Evolutionary conservation across 2,797 vertebrate genomes (phyloP).

Genomic region (Anguilla megastoma): DNA sequence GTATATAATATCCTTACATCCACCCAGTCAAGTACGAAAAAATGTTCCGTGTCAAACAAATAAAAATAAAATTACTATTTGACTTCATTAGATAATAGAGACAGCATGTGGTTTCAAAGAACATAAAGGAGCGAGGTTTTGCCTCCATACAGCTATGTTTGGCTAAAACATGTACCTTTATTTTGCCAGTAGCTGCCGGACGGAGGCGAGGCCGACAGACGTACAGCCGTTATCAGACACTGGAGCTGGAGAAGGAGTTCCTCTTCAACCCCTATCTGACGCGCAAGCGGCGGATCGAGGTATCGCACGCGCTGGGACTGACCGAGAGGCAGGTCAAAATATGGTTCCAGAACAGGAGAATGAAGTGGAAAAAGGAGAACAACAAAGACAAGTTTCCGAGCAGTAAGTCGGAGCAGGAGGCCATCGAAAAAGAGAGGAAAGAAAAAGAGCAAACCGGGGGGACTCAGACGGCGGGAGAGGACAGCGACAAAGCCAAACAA

Average conservation of each 20-base stretch:
- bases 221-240: slow-evolving; percentile 97
- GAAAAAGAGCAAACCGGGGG: slow-evolving; percentile 86
- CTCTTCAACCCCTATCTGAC: slow-evolving; percentile 98
- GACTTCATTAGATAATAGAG: background rate
- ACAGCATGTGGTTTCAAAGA: background rate
- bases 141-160: background rate
- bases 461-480: slow-evolving; percentile 80
- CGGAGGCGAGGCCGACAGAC: slow-evolving; percentile 95
- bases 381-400: slow-evolving; percentile 99
- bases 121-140: background rate
- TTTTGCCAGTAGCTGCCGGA: slow-evolving; percentile 90
- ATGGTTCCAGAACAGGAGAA: slow-evolving; percentile 96
- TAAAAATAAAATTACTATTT: background rate
- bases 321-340: slow-evolving; percentile 98
- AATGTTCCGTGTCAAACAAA: background rate
- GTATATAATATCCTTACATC: background rate
- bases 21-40: background rate
- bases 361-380: slow-evolving; percentile 99
- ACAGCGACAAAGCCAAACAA: slow-evolving; percentile 88
- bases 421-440: slow-evolving; percentile 93
- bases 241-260: slow-evolving; percentile 98
- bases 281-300: slow-evolving; percentile 94
- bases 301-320: slow-evolving; percentile 93
- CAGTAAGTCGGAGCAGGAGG: slow-evolving; percentile 97
- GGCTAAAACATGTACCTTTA: slow-evolving; percentile 27